Base-by-base conservation (phyloP, 1,140 invertebrate genomes). In the Dendroctonus valens region DNA sequence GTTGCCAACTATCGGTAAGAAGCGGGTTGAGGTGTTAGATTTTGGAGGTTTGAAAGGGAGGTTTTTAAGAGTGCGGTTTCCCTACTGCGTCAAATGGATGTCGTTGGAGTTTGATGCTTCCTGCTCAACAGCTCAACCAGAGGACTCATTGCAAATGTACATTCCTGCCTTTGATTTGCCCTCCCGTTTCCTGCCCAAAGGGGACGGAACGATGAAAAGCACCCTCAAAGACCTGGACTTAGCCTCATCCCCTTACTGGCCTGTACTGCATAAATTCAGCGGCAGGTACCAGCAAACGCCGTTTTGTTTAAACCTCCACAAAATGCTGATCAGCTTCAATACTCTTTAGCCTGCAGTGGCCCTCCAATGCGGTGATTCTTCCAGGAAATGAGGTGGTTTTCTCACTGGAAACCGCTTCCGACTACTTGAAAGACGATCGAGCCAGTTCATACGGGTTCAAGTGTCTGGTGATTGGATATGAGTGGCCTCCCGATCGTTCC, bases 381-480 rank as follows among this genome's bases (percentile, higher is more conserved):
- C 96, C 96, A 67, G 96, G 96, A 15, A 94, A 97, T 79, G 93
- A 97, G 81, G 89, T 97, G 0, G 86, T 96, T 70, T 97, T 98
- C 77, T 96, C 94, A 0, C 75, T 98, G 74, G 95, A 98, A 81
- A 97, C 95, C 1, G 93, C 96, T 0, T 94, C 95, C 0, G 91
- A 97, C 80, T 98, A 98, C 80, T 86, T 96, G 65, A 94, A 94
- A 76, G 93, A 96, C 81, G 95, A 96, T 55, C 89, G 90, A 73
- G 86, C 87, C 5, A 83, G 82, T 71, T 89, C 89, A 49, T 98
- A 88, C 81, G 96, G 96, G 4, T 98, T 96, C 81, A 92, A 93
- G 69, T 97, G 94, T 79, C 81, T 95, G 12, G 89, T 96, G 42
- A 87, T 95, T 54, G 96, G 95, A 37, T 97, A 96, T 79, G 94